Base-by-base conservation (phyloP, 92 coral and sea anemone species). In the Umimayanthus kanabou region DNA sequence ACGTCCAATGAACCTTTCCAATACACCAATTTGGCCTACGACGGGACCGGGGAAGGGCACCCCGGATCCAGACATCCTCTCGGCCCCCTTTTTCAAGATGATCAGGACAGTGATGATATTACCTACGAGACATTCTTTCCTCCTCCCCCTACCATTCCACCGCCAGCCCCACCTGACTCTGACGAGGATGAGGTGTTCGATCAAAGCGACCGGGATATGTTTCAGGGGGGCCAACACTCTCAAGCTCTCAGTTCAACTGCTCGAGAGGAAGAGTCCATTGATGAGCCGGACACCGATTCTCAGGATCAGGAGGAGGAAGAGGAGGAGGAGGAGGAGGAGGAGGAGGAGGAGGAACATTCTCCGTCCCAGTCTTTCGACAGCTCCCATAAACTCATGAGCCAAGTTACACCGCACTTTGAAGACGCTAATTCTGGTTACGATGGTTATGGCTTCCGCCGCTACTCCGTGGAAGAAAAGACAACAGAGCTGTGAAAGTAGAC, bases 131-230 rank as follows among this genome's bases (percentile, higher is more conserved):
- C 88, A 53, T 94, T 92, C 79, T 85, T 94, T 30, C 97, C 97
- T 4, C 97, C 93, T 58, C 95, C 95, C 4, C 97, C 97, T 5
- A 58, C 77, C 0, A 83, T 81, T 4, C 95, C 95, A 26, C 97
- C 97, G 43, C 97, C 97, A 33, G 82, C 92, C 7, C 90, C 92
- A 23, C 97, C 97, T 22, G 90, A 86, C 28, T 86, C 88, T 33
- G 95, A 90, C 39, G 78, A 76, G 33, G 80, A 70, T 16, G 87
- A 72, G 7, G 18, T 45, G 15, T 22, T 25, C 28, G 76, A 40
- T 1, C 29, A 66, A 13, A 26, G 4, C 9, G 30, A 82, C 4
- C 64, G 20, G 16, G 73, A 43, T 55, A 70, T 83, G 87, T 83
- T 83, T 70, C 87, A 69, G 29, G 78, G 78, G 87, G 87, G 77